phyloP scores from a whole-genome alignment of 2,113 vertebrate genomes.

The Malurus elegans region DNA sequence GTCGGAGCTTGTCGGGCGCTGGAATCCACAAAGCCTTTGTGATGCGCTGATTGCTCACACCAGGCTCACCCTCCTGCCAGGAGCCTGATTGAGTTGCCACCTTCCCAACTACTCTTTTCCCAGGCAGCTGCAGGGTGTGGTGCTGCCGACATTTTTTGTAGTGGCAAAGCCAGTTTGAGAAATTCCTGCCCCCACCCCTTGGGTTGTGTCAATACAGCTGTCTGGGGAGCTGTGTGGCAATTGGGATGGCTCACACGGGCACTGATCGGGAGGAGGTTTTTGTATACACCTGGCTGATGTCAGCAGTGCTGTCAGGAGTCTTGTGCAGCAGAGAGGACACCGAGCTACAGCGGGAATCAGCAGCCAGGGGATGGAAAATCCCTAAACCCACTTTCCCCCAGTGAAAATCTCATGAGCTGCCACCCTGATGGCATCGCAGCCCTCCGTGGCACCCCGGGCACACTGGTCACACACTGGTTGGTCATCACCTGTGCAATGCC shows the following conservation, averaged over 20 bases:
- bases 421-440: neutral
- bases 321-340: neutral
- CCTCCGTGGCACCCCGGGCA: neutral
- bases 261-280: neutral
- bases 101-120: slow-evolving; percentile 9
- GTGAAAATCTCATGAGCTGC: neutral
- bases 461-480: neutral
- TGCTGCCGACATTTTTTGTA: neutral
- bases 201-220: slow-evolving; percentile 29
- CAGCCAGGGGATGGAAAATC: neutral
- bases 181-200: neutral
- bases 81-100: neutral
- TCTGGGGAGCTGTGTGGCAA: neutral
- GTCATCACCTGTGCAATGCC: neutral
- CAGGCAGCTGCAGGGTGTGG: slow-evolving; percentile 58
- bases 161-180: slow-evolving; percentile 42
- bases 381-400: neutral
- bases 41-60: slow-evolving; percentile 21
- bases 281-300: neutral
- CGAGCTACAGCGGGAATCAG: neutral
- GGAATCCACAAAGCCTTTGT: slow-evolving; percentile 13
- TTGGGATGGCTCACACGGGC: neutral
- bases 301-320: neutral
- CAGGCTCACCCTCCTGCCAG: slow-evolving; percentile 35
- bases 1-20: slow-evolving; percentile 9